Conservation (phyloP, 2,888 invertebrate species). For the Anoplius nigerrimus region DNA sequence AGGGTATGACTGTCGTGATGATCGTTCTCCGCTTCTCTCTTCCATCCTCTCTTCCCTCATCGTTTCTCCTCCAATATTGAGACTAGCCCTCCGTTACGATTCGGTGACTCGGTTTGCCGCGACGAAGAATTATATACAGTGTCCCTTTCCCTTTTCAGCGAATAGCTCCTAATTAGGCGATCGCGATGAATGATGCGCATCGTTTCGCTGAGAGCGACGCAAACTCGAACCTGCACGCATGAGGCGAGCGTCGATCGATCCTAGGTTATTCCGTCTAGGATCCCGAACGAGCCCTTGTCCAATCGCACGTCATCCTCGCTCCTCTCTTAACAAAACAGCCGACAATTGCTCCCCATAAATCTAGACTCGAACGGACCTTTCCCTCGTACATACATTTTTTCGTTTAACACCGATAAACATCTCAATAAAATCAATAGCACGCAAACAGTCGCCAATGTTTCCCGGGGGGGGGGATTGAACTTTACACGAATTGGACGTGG, state of each 20-base stretch:
- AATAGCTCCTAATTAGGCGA: too few species aligned
- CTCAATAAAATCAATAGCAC: conserved; percentile 56
- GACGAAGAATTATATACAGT: background rate
- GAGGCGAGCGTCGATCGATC: too few species aligned
- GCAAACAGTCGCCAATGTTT: conserved; percentile 38
- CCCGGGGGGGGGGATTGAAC: conserved; percentile 13
- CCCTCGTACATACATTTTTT: conserved; percentile 21
- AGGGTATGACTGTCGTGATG: background rate
- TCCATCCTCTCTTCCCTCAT: background rate
- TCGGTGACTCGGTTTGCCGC: background rate
- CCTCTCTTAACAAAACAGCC: background rate
- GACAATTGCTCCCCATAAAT: too few species aligned
- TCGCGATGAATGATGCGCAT: too few species aligned
- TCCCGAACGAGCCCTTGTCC: background rate
- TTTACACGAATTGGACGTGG: conserved; percentile 10
- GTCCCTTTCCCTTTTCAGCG: background rate
- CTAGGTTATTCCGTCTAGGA: too few species aligned
- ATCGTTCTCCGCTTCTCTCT: background rate
- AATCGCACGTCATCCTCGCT: background rate
- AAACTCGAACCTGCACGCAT: too few species aligned
- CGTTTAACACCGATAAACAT: conserved; percentile 54
- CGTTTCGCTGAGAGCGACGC: too few species aligned
- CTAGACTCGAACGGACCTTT: too few species aligned
- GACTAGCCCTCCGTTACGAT: conserved; percentile 2
- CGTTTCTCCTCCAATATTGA: background rate